phyloP scores from a whole-genome alignment of 2,797 vertebrate genomes.

The Nyctalus aviator region DNA sequence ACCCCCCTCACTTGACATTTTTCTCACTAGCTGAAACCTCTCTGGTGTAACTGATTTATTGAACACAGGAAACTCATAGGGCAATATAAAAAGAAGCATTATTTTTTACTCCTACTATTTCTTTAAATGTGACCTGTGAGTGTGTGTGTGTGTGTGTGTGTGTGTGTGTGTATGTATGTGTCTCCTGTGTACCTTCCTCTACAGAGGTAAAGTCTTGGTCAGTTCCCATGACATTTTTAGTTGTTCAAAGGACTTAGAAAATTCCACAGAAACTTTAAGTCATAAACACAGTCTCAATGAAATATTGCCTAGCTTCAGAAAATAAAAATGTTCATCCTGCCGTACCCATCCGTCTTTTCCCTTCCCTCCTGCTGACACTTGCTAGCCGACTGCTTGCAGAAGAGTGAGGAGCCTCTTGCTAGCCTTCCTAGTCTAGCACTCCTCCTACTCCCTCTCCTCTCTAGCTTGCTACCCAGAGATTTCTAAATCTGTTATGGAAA shows the following conservation, averaged over 20 bases:
- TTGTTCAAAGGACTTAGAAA: background rate
- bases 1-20: background rate
- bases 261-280: background rate
- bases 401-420: background rate
- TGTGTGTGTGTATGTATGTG: background rate
- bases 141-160: background rate
- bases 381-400: background rate
- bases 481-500: background rate
- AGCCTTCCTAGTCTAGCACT: background rate
- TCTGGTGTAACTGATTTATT: background rate
- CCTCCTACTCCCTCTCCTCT: background rate
- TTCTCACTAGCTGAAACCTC: background rate
- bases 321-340: background rate
- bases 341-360: background rate
- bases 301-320: background rate
- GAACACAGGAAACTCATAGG: background rate
- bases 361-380: background rate
- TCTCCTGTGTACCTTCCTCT: background rate
- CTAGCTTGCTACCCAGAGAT: background rate
- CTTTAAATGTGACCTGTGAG: background rate
- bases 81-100: background rate
- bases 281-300: background rate
- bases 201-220: background rate
- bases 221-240: background rate
- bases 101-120: background rate